phyloP scores from a whole-genome alignment of 1,140 invertebrate genomes.

The Hypsibius dujardini region DNA sequence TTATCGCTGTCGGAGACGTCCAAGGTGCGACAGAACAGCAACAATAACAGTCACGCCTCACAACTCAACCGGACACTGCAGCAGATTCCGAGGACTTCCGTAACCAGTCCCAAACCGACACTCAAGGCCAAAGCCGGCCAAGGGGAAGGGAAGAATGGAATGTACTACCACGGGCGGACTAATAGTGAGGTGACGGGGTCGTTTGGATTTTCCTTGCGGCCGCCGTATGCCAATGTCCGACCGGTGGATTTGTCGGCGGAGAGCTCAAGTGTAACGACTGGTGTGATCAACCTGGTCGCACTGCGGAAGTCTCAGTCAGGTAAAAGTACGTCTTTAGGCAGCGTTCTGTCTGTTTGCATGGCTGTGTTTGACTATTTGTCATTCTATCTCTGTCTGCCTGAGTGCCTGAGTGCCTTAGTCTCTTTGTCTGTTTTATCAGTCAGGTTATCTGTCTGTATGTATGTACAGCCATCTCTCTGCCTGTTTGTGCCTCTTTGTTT shows the following conservation, averaged over 20 bases:
- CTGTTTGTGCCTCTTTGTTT: too few relatives aligned
- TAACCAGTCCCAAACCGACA: constrained; percentile 8
- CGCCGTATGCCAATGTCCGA: background rate
- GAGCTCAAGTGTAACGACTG: constrained; percentile 72
- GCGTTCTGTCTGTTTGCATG: too few relatives aligned
- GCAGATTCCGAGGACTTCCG: background rate
- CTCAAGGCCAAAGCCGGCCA: background rate
- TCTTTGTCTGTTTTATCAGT: too few relatives aligned
- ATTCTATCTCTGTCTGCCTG: too few relatives aligned
- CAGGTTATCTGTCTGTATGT: too few relatives aligned
- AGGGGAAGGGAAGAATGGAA: too few relatives aligned
- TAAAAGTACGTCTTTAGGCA: constrained; percentile 28
- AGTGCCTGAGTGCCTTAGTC: too few relatives aligned
- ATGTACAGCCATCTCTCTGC: too few relatives aligned
- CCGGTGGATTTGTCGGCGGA: constrained; percentile 78
- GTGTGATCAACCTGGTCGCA: constrained; percentile 60
- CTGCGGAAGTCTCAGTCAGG: constrained; percentile 65
- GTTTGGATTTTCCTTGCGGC: background rate
- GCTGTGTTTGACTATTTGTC: too few relatives aligned
- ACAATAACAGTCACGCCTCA: constrained; percentile 15
- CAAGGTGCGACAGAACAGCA: constrained; percentile 49
- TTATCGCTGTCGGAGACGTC: constrained; percentile 58
- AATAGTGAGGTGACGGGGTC: background rate
- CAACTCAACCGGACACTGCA: too few relatives aligned
- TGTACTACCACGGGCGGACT: constrained; percentile 16